Conservation (phyloP, 1,140 invertebrate species). For the Thaumatotibia leucotreta region DNA sequence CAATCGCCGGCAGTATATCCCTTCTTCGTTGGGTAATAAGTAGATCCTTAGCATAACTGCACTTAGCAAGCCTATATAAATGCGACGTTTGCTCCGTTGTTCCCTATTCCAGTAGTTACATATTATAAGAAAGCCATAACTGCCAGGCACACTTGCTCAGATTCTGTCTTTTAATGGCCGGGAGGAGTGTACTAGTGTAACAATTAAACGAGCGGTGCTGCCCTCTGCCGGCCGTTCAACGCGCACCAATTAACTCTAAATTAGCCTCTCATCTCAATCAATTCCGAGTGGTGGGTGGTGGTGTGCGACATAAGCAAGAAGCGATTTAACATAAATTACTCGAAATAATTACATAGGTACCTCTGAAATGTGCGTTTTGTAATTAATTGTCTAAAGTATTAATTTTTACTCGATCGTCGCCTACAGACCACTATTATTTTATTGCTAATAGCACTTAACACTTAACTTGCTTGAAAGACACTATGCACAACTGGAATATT, state of each 20-base stretch:
- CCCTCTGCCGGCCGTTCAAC: constrained; percentile 23
- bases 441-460: too few species aligned
- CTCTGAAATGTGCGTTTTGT: too few species aligned
- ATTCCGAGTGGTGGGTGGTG: constrained; percentile 22
- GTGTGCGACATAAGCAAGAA: not conserved
- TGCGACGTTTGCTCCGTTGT: not conserved
- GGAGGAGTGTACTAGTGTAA: not conserved
- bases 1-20: too few species aligned
- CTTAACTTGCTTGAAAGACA: too few species aligned
- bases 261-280: constrained; percentile 36
- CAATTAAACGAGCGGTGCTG: not conserved
- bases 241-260: constrained; percentile 28
- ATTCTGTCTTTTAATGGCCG: not conserved
- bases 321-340: not conserved
- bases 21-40: not conserved
- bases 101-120: not conserved
- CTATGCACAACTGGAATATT: too few species aligned
- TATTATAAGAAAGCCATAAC: not conserved
- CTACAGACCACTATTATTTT: too few species aligned
- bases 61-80: not conserved
- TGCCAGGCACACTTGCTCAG: not conserved
- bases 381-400: too few species aligned
- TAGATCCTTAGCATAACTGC: not conserved
- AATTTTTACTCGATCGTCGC: too few species aligned
- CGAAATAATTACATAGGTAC: not conserved